Base-by-base conservation (phyloP, 64 coral and sea anemone species). In the Dendrophyllia cribrosa region DNA sequence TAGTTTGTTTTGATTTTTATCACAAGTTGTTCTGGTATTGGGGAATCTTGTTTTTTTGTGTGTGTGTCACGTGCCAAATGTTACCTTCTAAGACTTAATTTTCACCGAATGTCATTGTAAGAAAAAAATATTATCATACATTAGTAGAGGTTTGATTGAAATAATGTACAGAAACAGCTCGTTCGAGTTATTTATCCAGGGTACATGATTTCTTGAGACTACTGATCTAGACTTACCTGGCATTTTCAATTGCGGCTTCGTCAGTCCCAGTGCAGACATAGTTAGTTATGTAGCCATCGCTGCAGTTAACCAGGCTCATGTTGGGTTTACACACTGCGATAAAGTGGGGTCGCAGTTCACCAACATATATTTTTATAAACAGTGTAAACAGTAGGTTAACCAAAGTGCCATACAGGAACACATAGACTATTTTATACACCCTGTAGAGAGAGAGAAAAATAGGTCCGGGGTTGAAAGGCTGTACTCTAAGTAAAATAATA, bases 271-370 rank as follows among this genome's bases (percentile, higher is more conserved):
- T 92, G 58, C 90, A 92, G 59, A 73, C 90, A 34, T 84, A 79
- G 60, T 79, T 51, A 75, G 90, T 92, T 0, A 92, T 85, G 69
- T 84, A 92, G 7, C 80, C 90, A 47, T 53, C 22, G 17, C 69
- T 92, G 23, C 90, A 92, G 69, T 92, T 83, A 55, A 92, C 58
- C 19, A 92, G 44, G 53, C 64, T 92, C 59, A 82, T 82, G 59
- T 92, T 85, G 9, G 90, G 90, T 92, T 92, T 92, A 8, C 90
- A 92, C 43, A 92, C 58, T 17, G 90, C 70, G 1, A 92, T 43
- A 61, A 92, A 92, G 51, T 92, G 67, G 22, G 90, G 90, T 51
- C 89, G 48, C 14, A 91, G 70, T 83, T 70, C 20, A 16, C 89
- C 89, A 34, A 70, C 22, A 4, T 62, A 79, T 50, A 69, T 21